These are phyloP conservation scores for Ara ararauna DNA, from an alignment of 2,797 vertebrate species.

Conservation along the genomic window DNA sequence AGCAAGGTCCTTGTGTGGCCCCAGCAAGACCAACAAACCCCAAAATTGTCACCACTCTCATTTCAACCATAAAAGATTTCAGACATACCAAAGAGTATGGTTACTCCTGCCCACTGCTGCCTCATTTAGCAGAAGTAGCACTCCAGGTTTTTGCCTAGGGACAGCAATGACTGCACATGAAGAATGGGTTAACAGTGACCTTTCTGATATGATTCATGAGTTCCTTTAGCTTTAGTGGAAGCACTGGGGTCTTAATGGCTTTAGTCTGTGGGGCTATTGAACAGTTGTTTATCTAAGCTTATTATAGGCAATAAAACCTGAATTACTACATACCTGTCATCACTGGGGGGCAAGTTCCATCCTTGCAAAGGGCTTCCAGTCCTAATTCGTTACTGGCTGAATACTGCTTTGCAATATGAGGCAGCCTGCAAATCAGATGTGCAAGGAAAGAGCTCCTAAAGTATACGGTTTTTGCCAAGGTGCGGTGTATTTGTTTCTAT, in stretches of 20 bases:
- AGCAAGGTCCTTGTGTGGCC: background rate
- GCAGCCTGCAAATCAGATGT: background rate
- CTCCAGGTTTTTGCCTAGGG: background rate
- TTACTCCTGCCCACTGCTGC: background rate
- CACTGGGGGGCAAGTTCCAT: conserved; percentile 41
- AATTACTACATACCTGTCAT: conserved; percentile 62
- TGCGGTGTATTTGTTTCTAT: background rate
- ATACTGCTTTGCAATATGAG: background rate
- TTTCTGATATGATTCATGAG: background rate
- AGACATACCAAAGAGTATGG: background rate
- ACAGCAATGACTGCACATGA: background rate
- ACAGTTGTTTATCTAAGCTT: conserved; percentile 59
- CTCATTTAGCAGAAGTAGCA: background rate
- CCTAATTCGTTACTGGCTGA: background rate
- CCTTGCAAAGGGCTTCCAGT: conserved; percentile 29
- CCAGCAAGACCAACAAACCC: background rate
- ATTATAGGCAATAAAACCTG: conserved; percentile 70
- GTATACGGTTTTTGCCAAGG: background rate
- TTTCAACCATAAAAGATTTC: background rate
- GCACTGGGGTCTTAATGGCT: conserved; percentile 17
- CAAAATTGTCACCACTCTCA: background rate
- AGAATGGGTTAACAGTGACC: conserved; percentile 6
- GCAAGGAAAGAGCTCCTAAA: background rate
- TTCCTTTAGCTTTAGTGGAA: background rate
- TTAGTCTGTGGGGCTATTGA: conserved; percentile 20